phyloP scores from a whole-genome alignment of 2,888 invertebrate genomes.

The Strigamia crassipes region DNA sequence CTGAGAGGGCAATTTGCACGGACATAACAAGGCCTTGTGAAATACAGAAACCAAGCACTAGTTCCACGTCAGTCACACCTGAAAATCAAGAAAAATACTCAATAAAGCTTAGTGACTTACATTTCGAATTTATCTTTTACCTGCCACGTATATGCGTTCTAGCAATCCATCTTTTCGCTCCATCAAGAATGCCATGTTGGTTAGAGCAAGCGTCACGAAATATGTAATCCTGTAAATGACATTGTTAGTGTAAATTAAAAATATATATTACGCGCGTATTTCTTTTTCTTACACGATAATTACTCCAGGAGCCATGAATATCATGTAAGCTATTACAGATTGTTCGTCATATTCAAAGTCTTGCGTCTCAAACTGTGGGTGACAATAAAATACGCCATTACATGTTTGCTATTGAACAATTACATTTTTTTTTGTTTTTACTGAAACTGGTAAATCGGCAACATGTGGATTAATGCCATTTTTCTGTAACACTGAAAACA shows the following conservation, averaged over 20 bases:
- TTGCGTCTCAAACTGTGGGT: constrained; percentile 58
- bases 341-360: too few species aligned
- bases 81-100: background rate
- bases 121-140: constrained; percentile 60
- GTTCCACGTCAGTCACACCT: background rate
- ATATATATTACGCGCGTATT: too few species aligned
- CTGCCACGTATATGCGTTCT: constrained; percentile 91
- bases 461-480: constrained; percentile 82
- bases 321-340: constrained; percentile 74
- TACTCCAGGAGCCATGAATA: constrained; percentile 94
- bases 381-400: background rate
- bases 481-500: constrained; percentile 71
- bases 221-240: constrained; percentile 51
- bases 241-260: background rate
- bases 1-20: constrained; percentile 87
- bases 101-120: too few species aligned
- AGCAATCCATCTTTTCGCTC: constrained; percentile 88
- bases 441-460: constrained; percentile 63
- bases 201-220: constrained; percentile 92
- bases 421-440: background rate
- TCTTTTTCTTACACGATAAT: background rate
- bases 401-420: constrained; percentile 47
- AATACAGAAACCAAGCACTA: constrained; percentile 74
- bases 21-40: constrained; percentile 95
- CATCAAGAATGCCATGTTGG: constrained; percentile 87